Evolutionary conservation across 2,113 vertebrate species (phyloP).

Genomic region (Uropsilus gracilis): DNA sequence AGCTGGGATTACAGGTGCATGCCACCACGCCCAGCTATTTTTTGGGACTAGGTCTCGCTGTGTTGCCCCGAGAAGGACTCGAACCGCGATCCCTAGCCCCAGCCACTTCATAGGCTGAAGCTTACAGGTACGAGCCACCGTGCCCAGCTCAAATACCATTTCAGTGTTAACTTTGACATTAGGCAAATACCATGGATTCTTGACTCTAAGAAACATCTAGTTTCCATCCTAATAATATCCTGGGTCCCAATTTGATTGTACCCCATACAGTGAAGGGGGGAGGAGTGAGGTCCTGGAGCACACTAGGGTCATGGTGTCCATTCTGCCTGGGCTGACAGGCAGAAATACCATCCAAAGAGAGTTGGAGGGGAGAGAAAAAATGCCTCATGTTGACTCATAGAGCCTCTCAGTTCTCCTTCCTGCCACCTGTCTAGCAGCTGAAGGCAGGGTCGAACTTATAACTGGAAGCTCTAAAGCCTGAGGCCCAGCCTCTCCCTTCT

Average conservation of each 20-base stretch:
- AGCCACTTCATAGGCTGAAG: too few relatives aligned
- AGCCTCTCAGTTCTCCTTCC: neutral
- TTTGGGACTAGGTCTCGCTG: too few relatives aligned
- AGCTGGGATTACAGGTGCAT: too few relatives aligned
- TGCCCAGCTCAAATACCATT: conserved; percentile 3
- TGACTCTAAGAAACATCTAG: neutral
- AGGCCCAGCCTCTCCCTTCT: neutral
- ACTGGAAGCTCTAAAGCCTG: conserved; percentile 28
- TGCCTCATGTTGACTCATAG: neutral
- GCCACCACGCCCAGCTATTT: too few relatives aligned
- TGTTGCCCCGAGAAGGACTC: too few relatives aligned
- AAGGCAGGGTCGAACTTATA: neutral
- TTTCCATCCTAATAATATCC: conserved; percentile 26
- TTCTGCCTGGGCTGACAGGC: neutral
- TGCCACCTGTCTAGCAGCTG: neutral
- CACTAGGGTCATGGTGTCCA: neutral
- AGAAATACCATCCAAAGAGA: neutral
- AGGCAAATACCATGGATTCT: neutral
- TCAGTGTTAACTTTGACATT: neutral
- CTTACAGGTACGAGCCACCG: too few relatives aligned
- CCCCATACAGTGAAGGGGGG: neutral
- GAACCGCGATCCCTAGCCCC: too few relatives aligned
- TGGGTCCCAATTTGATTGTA: neutral
- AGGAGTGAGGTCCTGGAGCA: neutral
- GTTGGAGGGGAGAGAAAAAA: neutral